Base-by-base conservation (phyloP, 35 echinoderm and acorn worm species). In the Apostichopus parvimensis region DNA sequence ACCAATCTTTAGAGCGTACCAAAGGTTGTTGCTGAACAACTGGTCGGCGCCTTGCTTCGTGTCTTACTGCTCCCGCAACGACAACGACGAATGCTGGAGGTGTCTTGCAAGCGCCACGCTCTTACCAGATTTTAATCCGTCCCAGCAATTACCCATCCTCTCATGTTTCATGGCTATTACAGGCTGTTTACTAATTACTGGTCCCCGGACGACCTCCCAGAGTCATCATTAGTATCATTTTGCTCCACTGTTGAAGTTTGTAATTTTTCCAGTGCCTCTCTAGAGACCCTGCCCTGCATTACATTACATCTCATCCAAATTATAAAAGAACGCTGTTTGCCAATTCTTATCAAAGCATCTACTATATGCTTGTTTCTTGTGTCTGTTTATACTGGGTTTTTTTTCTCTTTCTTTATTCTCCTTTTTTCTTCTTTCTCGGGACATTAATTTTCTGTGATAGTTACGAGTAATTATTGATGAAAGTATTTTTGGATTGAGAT, bases 141-240 rank as follows among this genome's bases (percentile, higher is more conserved):
- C 71, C 54, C 53, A 84, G 81, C 81, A 84, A 84, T 84, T 84
- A 84, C 58, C 56, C 56, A 18, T 8, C 28, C 54, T 56, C 54
- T 84, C 53, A 22, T 12, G 81, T 84, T 84, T 14, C 81, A 8
- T 15, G 9, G 81, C 81, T 58, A 14, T 15, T 18, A 58, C 11
- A 22, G 81, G 57, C 55, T 84, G 54, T 57, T 57, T 84, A 84
- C 81, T 84, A 84, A 84, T 84, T 84, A 59, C 81, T 53, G 58
- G 81, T 84, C 81, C 81, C 81, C 6, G 12, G 54, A 75, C 81
- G 56, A 84, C 81, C 23, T n/a, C 71, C 53, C 55, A 84, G 53
- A 84, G 54, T 84, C 81, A 84, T 84, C 81, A 25, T 57, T 15
- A 15, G 81, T 84, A 54, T 84, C 81, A 84, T 84, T 84, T 84